phyloP scores from a whole-genome alignment of 2,888 invertebrate species.

The Thymelicus acteon region DNA sequence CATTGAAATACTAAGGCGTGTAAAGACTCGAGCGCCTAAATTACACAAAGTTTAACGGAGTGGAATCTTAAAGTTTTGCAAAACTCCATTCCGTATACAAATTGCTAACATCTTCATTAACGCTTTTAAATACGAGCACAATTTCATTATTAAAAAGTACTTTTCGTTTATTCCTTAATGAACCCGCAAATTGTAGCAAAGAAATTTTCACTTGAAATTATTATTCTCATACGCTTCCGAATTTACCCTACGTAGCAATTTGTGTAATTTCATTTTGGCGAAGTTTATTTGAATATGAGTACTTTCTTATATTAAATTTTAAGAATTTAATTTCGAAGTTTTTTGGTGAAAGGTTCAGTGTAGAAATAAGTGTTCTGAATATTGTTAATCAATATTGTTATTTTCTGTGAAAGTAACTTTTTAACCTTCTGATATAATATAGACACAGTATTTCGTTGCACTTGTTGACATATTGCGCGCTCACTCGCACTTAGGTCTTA shows the following conservation, averaged over 20 bases:
- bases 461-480: too few relatives aligned
- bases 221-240: constrained; percentile 14
- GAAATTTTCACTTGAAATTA: constrained; percentile 18
- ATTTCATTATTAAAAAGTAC: constrained; percentile 12
- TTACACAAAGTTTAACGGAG: background rate
- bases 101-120: constrained; percentile 34
- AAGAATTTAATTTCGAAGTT: too few relatives aligned
- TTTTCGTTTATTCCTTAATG: constrained; percentile 15
- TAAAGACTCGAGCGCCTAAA: background rate
- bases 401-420: too few relatives aligned
- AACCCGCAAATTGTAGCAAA: constrained; percentile 13
- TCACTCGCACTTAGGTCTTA: too few relatives aligned
- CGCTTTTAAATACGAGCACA: constrained; percentile 15
- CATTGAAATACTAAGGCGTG: too few relatives aligned
- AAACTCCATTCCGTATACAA: constrained; percentile 18
- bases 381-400: too few relatives aligned
- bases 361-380: too few relatives aligned
- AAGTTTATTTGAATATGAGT: background rate
- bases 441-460: too few relatives aligned
- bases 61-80: constrained; percentile 8
- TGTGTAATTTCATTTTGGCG: constrained; percentile 2
- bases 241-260: background rate
- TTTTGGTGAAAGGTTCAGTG: too few relatives aligned
- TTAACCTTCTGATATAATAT: too few relatives aligned
- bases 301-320: too few relatives aligned